Base-by-base conservation (phyloP, 2,113 vertebrate species). In the Sebastes schlegelii region DNA sequence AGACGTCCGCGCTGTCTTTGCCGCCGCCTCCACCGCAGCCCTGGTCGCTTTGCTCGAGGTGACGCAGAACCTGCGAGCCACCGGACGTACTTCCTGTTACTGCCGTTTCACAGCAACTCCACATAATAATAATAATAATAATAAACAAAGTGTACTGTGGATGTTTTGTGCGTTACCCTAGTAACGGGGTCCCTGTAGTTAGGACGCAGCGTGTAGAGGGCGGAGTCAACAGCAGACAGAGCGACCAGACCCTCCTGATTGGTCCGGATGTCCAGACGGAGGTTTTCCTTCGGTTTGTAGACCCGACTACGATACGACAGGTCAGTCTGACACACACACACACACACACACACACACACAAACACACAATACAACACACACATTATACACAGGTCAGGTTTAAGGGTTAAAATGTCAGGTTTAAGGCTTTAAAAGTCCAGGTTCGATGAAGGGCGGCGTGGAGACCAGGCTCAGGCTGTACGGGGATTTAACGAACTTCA, bases 21-120 rank as follows among this genome's bases (percentile, higher is more conserved):
- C 98, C 98, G 1, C 97, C 98, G 0, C 98, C 98, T 10, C 96
- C 97, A 0, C 97, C 98, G 34, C 98, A 99, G 10, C 98, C 98
- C 51, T 92, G 95, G 88, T 99, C 98, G 14, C 93, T 96, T n/a
- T 88, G 87, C 76, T 99, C 98, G 4, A 98, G 84, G 46, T 92
- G 89, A 5, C 90, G 93, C 69, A 97, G 85, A 16, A 97, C 87
- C 98, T 99, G 88, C 40, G 5, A 80, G 64, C 21, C 83, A 85
- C 42, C 82, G 19, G 40, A 74, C 60, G 19, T 43, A 74, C 60
- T 1, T 80, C 26, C 60, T 26, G 57, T 83, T 55, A 68, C 48
- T 67, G 16, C 1, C 19, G 23, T 49, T 19, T 40, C 16, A 16
- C 6, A 6, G 4, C 14, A n/a, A 34, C 57, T 40, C 51, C 45